phyloP scores from a whole-genome alignment of 2,888 invertebrate species.

The Liodrosophila aerea region DNA sequence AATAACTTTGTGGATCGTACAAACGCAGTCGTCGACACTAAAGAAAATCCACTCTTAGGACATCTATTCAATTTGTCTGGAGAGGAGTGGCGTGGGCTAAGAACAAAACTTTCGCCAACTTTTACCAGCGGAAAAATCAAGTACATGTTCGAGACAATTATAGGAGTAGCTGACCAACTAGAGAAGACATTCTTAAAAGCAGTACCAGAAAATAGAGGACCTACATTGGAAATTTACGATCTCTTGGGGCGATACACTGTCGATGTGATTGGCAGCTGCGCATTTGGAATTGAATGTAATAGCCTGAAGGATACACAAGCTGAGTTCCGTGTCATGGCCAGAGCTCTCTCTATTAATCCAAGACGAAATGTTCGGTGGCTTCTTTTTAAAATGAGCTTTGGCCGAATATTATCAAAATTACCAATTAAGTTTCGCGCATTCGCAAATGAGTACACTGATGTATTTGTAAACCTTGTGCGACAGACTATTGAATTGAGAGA shows the following conservation, averaged over 20 bases:
- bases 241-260: slow-evolving; percentile 82
- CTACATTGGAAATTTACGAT: slow-evolving; percentile 81
- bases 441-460: slow-evolving; percentile 7
- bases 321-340: slow-evolving; percentile 75
- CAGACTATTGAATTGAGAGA: slow-evolving; percentile 64
- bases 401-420: slow-evolving; percentile 5
- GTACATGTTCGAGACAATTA: slow-evolving; percentile 81
- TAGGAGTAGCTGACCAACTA: slow-evolving; percentile 68
- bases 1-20: slow-evolving; percentile 79
- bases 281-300: slow-evolving; percentile 83
- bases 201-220: slow-evolving; percentile 11
- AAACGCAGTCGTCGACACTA: slow-evolving; percentile 46
- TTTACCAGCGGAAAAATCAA: slow-evolving; percentile 84
- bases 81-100: slow-evolving; percentile 82
- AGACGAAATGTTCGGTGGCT: slow-evolving; percentile 39
- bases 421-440: slow-evolving; percentile 2
- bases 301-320: slow-evolving; percentile 80
- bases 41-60: slow-evolving; percentile 75
- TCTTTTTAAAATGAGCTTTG: slow-evolving; percentile 52
- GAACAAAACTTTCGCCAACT: slow-evolving; percentile 82
- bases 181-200: slow-evolving; percentile 29
- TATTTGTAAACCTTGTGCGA: slow-evolving; percentile 60
- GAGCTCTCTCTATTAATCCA: slow-evolving; percentile 13
- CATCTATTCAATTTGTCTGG: slow-evolving; percentile 80
- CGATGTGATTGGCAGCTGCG: slow-evolving; percentile 83